Evolutionary conservation across 2,888 invertebrate genomes (phyloP).

Genomic region (Aproaerema taeniolella): DNA sequence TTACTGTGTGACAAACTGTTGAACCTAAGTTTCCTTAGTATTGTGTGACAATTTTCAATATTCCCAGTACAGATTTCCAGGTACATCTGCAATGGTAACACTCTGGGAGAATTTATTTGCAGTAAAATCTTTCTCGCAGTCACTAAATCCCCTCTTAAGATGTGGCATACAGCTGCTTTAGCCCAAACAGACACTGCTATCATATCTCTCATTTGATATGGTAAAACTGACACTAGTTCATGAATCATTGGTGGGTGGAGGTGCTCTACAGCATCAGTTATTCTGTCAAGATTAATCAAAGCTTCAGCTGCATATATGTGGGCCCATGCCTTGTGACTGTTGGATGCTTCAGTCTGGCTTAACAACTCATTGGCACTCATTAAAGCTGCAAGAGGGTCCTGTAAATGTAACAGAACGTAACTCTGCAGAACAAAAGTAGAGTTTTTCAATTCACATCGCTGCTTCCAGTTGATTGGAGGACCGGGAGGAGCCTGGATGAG

Average conservation of each 20-base stretch:
- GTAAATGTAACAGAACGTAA: conserved; percentile 89
- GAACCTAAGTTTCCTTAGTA: conserved; percentile 59
- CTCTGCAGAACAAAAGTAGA: conserved; percentile 87
- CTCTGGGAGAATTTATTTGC: conserved; percentile 67
- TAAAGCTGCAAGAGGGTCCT: conserved; percentile 88
- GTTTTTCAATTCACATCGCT: conserved; percentile 78
- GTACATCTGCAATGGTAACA: conserved; percentile 74
- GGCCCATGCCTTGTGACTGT: conserved; percentile 83
- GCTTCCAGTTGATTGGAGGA: conserved; percentile 78
- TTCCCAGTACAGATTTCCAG: conserved; percentile 75
- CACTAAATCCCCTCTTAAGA: conserved; percentile 61
- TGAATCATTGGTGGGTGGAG: conserved; percentile 86
- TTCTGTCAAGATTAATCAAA: conserved; percentile 87
- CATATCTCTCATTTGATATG: conserved; percentile 62
- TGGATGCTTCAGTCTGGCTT: conserved; percentile 79
- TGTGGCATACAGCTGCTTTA: conserved; percentile 72
- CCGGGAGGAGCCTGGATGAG: conserved; percentile 78
- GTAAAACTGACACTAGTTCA: conserved; percentile 61
- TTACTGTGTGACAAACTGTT: conserved; percentile 38
- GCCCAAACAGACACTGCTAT: conserved; percentile 72
- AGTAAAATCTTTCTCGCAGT: conserved; percentile 67
- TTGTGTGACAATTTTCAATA: conserved; percentile 66
- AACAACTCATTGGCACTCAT: conserved; percentile 87
- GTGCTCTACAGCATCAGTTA: conserved; percentile 89
- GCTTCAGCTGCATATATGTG: conserved; percentile 95